Conservation (phyloP, 2,113 vertebrate species). For the Pagrus major region DNA sequence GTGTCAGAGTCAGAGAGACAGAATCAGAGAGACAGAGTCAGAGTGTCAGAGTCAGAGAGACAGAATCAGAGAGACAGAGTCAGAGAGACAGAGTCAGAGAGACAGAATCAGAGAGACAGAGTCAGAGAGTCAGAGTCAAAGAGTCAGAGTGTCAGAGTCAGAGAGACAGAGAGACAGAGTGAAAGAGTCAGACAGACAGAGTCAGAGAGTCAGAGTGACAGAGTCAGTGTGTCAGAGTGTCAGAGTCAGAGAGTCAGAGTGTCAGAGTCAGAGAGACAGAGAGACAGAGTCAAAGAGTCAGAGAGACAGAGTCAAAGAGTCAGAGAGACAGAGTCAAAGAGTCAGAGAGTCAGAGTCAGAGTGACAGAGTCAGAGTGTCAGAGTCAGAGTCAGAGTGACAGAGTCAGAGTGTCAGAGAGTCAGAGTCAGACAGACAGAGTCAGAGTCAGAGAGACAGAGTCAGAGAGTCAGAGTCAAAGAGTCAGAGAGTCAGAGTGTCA, state of each 20-base stretch:
- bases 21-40: background rate
- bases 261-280: background rate
- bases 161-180: background rate
- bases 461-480: background rate
- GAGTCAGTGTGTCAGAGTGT: too few species aligned
- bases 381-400: background rate
- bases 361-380: background rate
- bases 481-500: too few species aligned
- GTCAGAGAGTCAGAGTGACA: background rate
- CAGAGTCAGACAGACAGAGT: background rate
- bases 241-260: too few species aligned
- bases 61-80: background rate
- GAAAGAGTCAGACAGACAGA: background rate
- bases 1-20: too few species aligned
- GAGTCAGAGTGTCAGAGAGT: too few species aligned
- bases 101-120: too few species aligned
- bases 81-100: background rate
- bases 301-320: background rate
- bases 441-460: too few species aligned
- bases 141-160: too few species aligned
- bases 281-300: background rate
- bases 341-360: too few species aligned
- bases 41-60: too few species aligned
- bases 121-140: background rate
- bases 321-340: background rate